Percentiles rank a stretch among this genome's conserved stretches.
Evolutionary conservation across 2,113 vertebrate species (phyloP).

Genomic region (Solea solea): DNA sequence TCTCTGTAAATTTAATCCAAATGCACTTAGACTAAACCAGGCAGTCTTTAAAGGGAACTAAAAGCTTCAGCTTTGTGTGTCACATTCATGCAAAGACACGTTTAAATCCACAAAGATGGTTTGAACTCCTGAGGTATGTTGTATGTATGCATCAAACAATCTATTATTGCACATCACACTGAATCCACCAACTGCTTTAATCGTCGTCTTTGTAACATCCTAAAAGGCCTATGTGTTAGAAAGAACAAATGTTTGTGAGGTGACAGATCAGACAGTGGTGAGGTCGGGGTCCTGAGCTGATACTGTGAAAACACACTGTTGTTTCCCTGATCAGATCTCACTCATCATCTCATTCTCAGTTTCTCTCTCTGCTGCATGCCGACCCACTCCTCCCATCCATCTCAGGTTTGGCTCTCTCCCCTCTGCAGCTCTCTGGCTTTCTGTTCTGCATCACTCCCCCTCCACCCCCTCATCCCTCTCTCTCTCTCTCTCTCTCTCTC

Average conservation of each 20-base stretch:
- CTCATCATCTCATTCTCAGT: constrained; percentile 50
- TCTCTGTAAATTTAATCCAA: constrained; percentile 16
- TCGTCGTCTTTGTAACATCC: background rate
- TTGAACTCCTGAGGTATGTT: constrained; percentile 17
- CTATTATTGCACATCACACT: background rate
- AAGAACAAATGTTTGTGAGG: constrained; percentile 14
- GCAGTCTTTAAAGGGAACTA: no score
- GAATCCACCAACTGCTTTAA: background rate
- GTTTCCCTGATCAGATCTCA: constrained; percentile 43
- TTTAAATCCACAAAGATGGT: background rate
- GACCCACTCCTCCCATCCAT: constrained; percentile 56
- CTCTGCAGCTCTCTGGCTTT: constrained; percentile 61
- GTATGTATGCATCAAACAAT: background rate
- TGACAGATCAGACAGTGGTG: background rate
- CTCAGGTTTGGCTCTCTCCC: constrained; percentile 70
- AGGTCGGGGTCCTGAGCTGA: constrained; percentile 1
- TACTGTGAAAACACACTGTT: constrained; percentile 19
- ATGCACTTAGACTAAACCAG: constrained; percentile 1
- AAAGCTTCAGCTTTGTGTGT: background rate
- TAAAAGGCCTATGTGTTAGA: background rate
- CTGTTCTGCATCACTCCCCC: constrained; percentile 61
- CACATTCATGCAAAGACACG: background rate
- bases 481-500: constrained; percentile 3
- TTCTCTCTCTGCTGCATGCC: constrained; percentile 63
- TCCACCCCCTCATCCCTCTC: constrained; percentile 38